Conservation (phyloP, 2,113 vertebrate genomes). For the Ornithorhynchus anatinus region DNA sequence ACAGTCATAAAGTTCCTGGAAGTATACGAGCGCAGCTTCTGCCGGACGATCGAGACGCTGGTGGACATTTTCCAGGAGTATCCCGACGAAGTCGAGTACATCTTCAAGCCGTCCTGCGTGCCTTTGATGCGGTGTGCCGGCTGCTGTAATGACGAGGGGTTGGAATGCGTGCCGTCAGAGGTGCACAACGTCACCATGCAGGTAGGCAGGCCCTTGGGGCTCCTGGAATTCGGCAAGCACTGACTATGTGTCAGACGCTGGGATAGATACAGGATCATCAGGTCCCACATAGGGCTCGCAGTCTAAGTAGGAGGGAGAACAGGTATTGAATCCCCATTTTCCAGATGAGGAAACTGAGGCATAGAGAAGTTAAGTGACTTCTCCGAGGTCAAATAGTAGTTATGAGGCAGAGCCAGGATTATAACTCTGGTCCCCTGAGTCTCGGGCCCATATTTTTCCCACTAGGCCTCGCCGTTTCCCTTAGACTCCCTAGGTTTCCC, state of each 20-base stretch:
- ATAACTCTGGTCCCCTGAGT: too few relatives aligned
- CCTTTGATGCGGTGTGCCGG: constrained; percentile 91
- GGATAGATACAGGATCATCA: too few relatives aligned
- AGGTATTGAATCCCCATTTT: too few relatives aligned
- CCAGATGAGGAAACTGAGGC: too few relatives aligned
- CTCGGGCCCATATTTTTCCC: too few relatives aligned
- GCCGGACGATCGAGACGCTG: constrained; percentile 90
- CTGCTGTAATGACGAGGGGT: constrained; percentile 91
- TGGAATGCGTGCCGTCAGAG: constrained; percentile 89
- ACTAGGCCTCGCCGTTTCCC: too few relatives aligned
- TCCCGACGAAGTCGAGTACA: constrained; percentile 92
- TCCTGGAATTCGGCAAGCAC: neutral
- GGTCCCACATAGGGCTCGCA: too few relatives aligned
- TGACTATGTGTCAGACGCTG: neutral
- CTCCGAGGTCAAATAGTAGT: too few relatives aligned
- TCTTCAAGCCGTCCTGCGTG: constrained; percentile 97
- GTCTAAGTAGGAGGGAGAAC: too few relatives aligned
- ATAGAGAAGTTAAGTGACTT: too few relatives aligned
- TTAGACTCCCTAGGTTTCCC: neutral
- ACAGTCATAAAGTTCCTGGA: constrained; percentile 91
- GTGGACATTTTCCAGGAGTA: constrained; percentile 98
- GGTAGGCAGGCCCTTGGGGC: constrained; percentile 63
- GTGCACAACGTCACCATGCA: constrained; percentile 92
- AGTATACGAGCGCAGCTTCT: constrained; percentile 91
- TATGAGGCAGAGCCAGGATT: too few relatives aligned